These are phyloP conservation scores for Nerophis ophidion DNA, from an alignment of 2,113 vertebrate species.

Conservation along the genomic window DNA sequence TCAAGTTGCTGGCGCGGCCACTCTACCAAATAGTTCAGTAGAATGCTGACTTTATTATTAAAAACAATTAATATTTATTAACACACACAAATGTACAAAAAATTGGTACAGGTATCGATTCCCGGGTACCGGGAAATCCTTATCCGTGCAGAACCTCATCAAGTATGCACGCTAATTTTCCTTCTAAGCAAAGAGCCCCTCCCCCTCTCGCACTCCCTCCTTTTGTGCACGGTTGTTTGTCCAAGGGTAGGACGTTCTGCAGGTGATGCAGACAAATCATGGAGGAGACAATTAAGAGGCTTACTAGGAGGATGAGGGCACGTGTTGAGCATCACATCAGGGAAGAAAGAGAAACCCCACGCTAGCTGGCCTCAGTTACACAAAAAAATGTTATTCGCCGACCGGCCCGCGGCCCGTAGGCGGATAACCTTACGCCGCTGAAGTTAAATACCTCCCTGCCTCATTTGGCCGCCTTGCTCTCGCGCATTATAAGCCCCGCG, in stretches of 20 bases:
- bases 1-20: no score
- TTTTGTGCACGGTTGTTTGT: constrained; percentile 29
- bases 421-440: constrained; percentile 67
- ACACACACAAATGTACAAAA: no score
- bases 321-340: constrained; percentile 47
- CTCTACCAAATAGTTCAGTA: no score
- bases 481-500: constrained; percentile 29
- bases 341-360: constrained; percentile 17
- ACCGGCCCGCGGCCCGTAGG: constrained; percentile 52
- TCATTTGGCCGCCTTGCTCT: constrained; percentile 48
- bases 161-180: background rate
- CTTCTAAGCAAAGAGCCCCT: background rate
- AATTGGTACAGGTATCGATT: no score
- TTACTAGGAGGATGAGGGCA: constrained; percentile 55
- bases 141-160: background rate
- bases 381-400: constrained; percentile 50
- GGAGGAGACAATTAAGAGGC: constrained; percentile 76
- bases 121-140: no score
- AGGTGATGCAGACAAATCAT: constrained; percentile 70
- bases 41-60: no score
- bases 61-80: no score
- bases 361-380: constrained; percentile 54
- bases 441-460: constrained; percentile 66
- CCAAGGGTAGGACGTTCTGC: constrained; percentile 70
- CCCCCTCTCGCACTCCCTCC: constrained; percentile 23